phyloP scores from a whole-genome alignment of 2,113 vertebrate genomes.

The Thinocorus orbignyianus region DNA sequence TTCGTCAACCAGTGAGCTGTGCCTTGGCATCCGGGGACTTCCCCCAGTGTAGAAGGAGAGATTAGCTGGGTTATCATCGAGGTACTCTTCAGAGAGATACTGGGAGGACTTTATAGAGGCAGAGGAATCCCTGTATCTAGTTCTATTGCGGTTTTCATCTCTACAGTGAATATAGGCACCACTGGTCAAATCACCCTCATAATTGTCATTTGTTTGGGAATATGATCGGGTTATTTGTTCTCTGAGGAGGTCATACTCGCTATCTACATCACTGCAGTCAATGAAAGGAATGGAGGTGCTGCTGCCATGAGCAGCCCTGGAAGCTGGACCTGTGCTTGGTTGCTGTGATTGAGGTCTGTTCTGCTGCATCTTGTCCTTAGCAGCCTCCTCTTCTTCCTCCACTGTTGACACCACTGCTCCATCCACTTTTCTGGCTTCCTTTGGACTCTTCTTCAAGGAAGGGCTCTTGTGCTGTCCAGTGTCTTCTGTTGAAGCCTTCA shows the following conservation, averaged over 20 bases:
- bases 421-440: slow-evolving; percentile 67
- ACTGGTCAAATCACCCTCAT: slow-evolving; percentile 77
- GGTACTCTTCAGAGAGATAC: slow-evolving; percentile 72
- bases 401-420: slow-evolving; percentile 32
- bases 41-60: slow-evolving; percentile 74
- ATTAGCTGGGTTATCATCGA: slow-evolving; percentile 74
- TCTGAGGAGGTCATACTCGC: slow-evolving; percentile 82
- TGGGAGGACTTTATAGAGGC: slow-evolving; percentile 70
- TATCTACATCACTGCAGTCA: slow-evolving; percentile 90
- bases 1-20: slow-evolving; percentile 79
- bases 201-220: slow-evolving; percentile 86
- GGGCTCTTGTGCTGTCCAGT: slow-evolving; percentile 74
- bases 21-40: slow-evolving; percentile 76
- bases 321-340: slow-evolving; percentile 95
- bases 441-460: slow-evolving; percentile 77
- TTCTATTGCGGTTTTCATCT: slow-evolving; percentile 72
- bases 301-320: slow-evolving; percentile 83
- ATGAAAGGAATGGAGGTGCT: slow-evolving; percentile 86
- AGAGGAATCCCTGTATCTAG: slow-evolving; percentile 75
- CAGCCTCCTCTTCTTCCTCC: slow-evolving; percentile 75
- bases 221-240: slow-evolving; percentile 77
- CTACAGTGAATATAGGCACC: slow-evolving; percentile 74
- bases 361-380: slow-evolving; percentile 74
- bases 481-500: slow-evolving; percentile 75
- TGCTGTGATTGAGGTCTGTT: slow-evolving; percentile 79